Evolutionary conservation across 1,140 invertebrate species (phyloP).

Genomic region (Aphis gossypii): DNA sequence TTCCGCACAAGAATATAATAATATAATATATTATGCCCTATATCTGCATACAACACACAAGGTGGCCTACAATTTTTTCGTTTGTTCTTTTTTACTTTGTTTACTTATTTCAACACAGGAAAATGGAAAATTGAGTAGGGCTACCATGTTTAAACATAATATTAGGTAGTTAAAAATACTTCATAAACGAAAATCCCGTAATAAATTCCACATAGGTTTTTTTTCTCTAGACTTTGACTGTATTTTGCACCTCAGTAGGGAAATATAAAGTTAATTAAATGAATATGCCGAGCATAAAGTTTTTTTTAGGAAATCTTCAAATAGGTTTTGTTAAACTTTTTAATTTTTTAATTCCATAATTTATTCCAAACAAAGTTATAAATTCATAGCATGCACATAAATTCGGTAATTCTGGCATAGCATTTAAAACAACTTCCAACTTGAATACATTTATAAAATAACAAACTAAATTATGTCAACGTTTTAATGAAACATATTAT

Average conservation of each 20-base stretch:
- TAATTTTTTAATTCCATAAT: conserved; percentile 9
- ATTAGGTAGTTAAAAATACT: neutral
- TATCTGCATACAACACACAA: neutral
- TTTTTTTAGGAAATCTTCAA: conserved; percentile 3
- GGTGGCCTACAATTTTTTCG: neutral
- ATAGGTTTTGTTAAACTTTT: conserved; percentile 28
- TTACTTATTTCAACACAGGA: neutral
- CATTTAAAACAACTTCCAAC: conserved; percentile 1
- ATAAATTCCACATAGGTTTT: neutral
- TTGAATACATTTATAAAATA: conserved; percentile 2
- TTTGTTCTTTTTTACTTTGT: neutral
- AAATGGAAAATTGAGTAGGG: neutral
- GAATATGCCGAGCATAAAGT: neutral
- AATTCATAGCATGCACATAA: neutral
- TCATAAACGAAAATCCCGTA: neutral
- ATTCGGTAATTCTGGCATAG: neutral
- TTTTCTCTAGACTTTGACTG: neutral
- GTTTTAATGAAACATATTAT: neutral
- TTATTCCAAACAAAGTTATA: conserved; percentile 18
- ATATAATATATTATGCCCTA: too few relatives aligned
- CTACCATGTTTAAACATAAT: neutral
- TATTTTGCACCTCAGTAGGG: neutral
- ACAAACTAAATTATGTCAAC: neutral
- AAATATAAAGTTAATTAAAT: neutral
- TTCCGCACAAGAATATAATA: neutral